Base-by-base conservation (phyloP, 1,140 invertebrate species). In the Phymorhynchus buccinoides region DNA sequence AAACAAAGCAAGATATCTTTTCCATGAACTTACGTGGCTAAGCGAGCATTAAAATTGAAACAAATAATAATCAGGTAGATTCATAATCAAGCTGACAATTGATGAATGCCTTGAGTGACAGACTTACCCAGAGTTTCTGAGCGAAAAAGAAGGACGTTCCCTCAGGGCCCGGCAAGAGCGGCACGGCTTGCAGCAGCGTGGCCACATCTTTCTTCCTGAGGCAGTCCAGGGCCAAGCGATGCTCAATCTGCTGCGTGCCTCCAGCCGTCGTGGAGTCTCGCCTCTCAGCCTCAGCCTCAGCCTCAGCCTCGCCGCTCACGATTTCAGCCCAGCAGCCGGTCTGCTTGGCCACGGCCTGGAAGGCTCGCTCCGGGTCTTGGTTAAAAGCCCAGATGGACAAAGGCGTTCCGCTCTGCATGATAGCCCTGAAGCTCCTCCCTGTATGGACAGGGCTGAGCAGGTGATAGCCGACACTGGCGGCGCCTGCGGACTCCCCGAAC, bases 351-450 rank as follows among this genome's bases (percentile, higher is more conserved):
- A 83, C 16, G 4, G 22, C 27, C 37, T 66, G 22, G 32, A 84
- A 42, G 1, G 6, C n/a, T 18, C 4, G 1, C 7, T 9, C 27
- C 7, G 84, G 73, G 48, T 96, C 95, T 2, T 96, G 95, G 87
- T 97, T 96, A 85, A 98, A 95, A 6, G 96, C 97, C 98, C 98
- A 99, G 0, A 97, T 96, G 0, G 96, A 96, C 14, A 97, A 94
- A 7, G 95, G 94, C 0, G 93, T 91, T 1, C 95, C 95, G 85
- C 95, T 95, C 90, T 96, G 94, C 87, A 96, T 87, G 41, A 95
- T 95, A 12, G 94, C 95, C 87, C 98, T 96, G 85, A 96, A 96
- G 94, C 99, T 99, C 68, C 98, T 95, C 89, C 97, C 96, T 87
- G 96, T 94, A 89, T 94, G 95, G 18, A 98, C 94, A 1, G 97